Conservation (phyloP, 2,888 invertebrate genomes). For the Thera obeliscata region DNA sequence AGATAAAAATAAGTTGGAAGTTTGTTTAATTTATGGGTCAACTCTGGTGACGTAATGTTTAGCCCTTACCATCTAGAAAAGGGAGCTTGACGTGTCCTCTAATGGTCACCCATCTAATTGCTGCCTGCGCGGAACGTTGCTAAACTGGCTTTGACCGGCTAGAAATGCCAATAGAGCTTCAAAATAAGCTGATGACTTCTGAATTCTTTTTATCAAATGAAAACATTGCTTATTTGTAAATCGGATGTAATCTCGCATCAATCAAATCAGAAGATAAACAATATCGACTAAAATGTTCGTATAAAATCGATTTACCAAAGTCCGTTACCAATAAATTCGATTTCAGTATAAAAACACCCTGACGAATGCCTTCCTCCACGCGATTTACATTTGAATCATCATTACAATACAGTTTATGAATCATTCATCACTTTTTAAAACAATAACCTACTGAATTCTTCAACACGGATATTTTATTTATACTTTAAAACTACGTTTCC, state of each 20-base stretch:
- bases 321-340: conserved; percentile 32
- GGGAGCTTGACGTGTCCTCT: too few species aligned
- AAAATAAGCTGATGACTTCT: not conserved
- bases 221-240: not conserved
- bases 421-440: conserved; percentile 39
- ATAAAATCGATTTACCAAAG: conserved; percentile 32
- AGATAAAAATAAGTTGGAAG: too few species aligned
- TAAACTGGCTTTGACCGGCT: too few species aligned
- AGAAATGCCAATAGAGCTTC: not conserved
- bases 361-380: conserved; percentile 43
- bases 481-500: conserved; percentile 1
- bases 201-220: not conserved
- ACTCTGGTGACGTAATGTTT: too few species aligned
- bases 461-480: conserved; percentile 12
- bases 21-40: too few species aligned
- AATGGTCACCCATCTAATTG: too few species aligned
- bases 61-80: too few species aligned
- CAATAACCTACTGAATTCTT: conserved; percentile 34
- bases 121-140: too few species aligned
- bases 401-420: conserved; percentile 35
- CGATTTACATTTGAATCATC: conserved; percentile 39
- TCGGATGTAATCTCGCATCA: not conserved
- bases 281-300: conserved; percentile 24
- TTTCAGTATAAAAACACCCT: conserved; percentile 34
- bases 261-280: conserved; percentile 16